Evolutionary conservation across 2,113 vertebrate genomes (phyloP).

Genomic region (Mastomys natalensis): DNA sequence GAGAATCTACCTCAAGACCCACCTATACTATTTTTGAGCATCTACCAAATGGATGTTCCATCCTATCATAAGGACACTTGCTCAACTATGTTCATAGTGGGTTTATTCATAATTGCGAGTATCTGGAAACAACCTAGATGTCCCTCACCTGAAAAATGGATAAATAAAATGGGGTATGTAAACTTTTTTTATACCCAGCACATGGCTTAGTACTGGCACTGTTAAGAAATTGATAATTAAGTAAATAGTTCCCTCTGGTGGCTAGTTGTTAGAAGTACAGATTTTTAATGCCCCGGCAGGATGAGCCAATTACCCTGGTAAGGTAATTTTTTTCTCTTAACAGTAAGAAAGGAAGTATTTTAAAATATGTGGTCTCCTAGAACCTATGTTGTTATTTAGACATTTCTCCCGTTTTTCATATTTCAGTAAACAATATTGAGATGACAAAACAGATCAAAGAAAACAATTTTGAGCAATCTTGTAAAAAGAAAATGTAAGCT

Average conservation of each 20-base stretch:
- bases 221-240: constrained; percentile 25
- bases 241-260: constrained; percentile 68
- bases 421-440: constrained; percentile 16
- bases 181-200: constrained; percentile 74
- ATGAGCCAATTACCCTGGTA: neutral
- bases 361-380: constrained; percentile 37
- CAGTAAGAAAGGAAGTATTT: constrained; percentile 37
- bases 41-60: neutral
- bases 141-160: neutral
- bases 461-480: constrained; percentile 52
- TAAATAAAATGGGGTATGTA: neutral
- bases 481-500: constrained; percentile 57
- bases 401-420: constrained; percentile 33
- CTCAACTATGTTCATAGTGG: neutral
- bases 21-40: neutral
- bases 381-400: neutral
- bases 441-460: constrained; percentile 31
- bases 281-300: neutral
- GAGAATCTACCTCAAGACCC: neutral
- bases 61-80: neutral
- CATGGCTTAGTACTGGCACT: constrained; percentile 2
- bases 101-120: neutral
- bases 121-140: neutral
- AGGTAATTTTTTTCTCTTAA: neutral
- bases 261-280: neutral